Conservation (phyloP, 2,888 invertebrate genomes). For the Thyatira batis region DNA sequence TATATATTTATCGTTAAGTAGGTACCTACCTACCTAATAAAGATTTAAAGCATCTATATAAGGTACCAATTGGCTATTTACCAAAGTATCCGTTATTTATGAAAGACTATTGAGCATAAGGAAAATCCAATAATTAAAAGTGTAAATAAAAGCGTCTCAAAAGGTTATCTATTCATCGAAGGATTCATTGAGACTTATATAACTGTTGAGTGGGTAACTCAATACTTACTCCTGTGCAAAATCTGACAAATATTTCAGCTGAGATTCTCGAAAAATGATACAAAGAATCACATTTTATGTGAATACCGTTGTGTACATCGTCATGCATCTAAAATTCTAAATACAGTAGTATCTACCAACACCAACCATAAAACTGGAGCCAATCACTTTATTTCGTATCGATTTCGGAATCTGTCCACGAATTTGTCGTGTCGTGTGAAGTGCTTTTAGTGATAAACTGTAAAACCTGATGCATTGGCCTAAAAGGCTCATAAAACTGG, state of each 20-base stretch:
- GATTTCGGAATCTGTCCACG: not conserved
- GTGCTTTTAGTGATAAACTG: not conserved
- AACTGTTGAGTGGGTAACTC: constrained; percentile 3
- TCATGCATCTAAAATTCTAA: not conserved
- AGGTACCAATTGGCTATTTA: no score
- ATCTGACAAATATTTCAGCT: not conserved
- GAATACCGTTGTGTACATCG: not conserved
- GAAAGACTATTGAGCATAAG: no score
- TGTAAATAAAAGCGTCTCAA: no score
- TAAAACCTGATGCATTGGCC: not conserved
- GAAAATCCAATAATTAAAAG: no score
- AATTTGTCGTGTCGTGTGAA: not conserved
- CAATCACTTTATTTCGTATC: not conserved
- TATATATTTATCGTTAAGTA: no score
- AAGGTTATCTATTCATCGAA: not conserved
- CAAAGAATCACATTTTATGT: not conserved
- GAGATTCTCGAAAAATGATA: not conserved
- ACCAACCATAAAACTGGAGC: not conserved
- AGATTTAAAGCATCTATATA: no score
- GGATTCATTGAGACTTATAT: not conserved
- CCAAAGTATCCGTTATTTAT: no score
- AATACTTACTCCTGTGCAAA: constrained; percentile 3
- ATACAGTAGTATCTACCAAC: not conserved
- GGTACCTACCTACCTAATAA: no score
- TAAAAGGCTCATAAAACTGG: no score